Evolutionary conservation across 64 coral and sea anemone genomes (phyloP).

Genomic region (Pachyseris speciosa): DNA sequence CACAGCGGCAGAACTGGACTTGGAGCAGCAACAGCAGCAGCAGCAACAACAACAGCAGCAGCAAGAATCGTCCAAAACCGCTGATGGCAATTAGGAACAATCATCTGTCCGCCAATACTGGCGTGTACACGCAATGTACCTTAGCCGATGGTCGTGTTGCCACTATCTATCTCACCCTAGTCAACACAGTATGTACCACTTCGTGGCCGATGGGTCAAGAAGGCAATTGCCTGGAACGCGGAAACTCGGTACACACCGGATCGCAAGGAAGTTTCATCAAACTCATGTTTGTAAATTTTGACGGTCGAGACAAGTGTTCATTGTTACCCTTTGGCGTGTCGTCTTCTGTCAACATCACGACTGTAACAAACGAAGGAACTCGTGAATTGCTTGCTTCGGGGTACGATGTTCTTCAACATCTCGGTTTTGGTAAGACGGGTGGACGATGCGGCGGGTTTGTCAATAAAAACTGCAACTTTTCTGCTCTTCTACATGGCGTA

Average conservation of each 20-base stretch:
- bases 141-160: not conserved
- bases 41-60: too few relatives aligned
- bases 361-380: not conserved
- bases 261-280: too few relatives aligned
- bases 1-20: not conserved
- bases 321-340: not conserved
- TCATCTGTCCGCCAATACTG: too few relatives aligned
- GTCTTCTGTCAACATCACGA: not conserved
- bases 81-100: not conserved
- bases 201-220: not conserved
- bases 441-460: not conserved
- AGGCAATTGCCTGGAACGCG: not conserved
- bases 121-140: too few relatives aligned
- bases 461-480: not conserved
- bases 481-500: not conserved
- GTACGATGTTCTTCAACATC: not conserved
- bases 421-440: not conserved
- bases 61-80: not conserved
- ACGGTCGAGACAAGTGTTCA: not conserved
- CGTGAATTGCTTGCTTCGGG: not conserved
- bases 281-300: not conserved
- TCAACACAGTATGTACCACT: not conserved
- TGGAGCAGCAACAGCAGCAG: too few relatives aligned
- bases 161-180: not conserved
- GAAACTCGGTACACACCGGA: not conserved